These are phyloP conservation scores for Pimephales promelas DNA, from an alignment of 2,113 vertebrate species.

Conservation along the genomic window DNA sequence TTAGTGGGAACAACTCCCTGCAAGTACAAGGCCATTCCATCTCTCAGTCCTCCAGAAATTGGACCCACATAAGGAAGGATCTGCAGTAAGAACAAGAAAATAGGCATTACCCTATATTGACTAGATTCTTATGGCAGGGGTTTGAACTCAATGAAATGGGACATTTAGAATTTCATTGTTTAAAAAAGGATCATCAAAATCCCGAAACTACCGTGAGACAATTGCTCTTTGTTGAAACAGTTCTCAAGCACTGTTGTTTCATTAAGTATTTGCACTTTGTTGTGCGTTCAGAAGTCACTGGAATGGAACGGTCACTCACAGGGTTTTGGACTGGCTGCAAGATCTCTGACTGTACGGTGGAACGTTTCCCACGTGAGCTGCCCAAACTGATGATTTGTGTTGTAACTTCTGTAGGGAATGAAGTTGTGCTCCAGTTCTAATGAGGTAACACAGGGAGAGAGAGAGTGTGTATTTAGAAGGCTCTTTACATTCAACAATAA, in stretches of 20 bases:
- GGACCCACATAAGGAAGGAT: neutral
- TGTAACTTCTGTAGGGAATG: neutral
- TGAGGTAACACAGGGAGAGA: neutral
- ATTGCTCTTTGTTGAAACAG: neutral
- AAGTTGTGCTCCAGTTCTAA: neutral
- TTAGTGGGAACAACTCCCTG: constrained; percentile 13
- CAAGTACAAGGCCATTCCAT: constrained; percentile 19
- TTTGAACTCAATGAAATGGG: neutral
- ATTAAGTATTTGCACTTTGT: neutral
- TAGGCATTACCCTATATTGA: neutral
- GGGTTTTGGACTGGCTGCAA: constrained; percentile 7
- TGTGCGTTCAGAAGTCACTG: neutral
- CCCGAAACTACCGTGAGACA: no score
- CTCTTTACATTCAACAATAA: neutral
- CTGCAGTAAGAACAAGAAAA: constrained; percentile 14
- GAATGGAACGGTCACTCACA: neutral
- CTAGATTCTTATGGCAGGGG: neutral
- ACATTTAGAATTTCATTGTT: neutral
- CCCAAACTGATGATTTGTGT: neutral
- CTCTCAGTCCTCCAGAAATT: constrained; percentile 14
- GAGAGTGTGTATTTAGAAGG: neutral
- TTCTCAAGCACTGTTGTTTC: neutral
- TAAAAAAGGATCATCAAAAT: neutral
- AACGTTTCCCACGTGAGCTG: neutral
- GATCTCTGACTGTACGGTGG: neutral